These are phyloP conservation scores for Limnephilus auricula DNA, from an alignment of 2,888 invertebrate genomes.

Conservation along the genomic window DNA sequence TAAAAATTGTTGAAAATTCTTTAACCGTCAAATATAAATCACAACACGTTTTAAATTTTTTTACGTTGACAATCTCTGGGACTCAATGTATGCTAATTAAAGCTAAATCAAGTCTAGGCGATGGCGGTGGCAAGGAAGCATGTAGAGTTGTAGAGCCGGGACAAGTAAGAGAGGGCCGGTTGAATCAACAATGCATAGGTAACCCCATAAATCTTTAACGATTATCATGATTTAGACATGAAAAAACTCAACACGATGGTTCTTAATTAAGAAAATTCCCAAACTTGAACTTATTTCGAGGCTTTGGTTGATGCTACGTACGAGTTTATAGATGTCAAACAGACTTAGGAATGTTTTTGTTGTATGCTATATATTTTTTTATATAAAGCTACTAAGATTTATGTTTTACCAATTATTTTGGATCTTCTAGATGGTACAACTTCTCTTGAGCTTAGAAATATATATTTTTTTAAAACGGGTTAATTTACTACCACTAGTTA, in stretches of 20 bases:
- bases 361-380: background rate
- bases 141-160: background rate
- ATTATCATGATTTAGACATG: conserved; percentile 54
- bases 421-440: no score
- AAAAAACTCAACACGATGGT: conserved; percentile 46
- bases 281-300: conserved; percentile 28
- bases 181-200: conserved; percentile 49
- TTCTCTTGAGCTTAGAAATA: no score
- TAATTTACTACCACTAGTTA: no score
- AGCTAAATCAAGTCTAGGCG: conserved; percentile 49
- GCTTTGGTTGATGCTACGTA: background rate
- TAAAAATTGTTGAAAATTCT: background rate
- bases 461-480: no score
- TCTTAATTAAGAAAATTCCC: conserved; percentile 59
- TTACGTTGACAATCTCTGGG: background rate
- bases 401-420: background rate
- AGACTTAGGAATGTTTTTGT: background rate
- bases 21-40: background rate
- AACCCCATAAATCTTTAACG: conserved; percentile 52
- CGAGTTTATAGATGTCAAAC: background rate
- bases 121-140: background rate
- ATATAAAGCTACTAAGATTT: background rate
- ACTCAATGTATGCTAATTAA: conserved; percentile 61
- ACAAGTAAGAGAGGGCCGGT: conserved; percentile 4
- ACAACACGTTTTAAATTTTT: background rate